Evolutionary conservation across 2,888 invertebrate genomes (phyloP), one percentile per base, ranked within the genome.

Genomic region (Polyommatus iphigenia): DNA sequence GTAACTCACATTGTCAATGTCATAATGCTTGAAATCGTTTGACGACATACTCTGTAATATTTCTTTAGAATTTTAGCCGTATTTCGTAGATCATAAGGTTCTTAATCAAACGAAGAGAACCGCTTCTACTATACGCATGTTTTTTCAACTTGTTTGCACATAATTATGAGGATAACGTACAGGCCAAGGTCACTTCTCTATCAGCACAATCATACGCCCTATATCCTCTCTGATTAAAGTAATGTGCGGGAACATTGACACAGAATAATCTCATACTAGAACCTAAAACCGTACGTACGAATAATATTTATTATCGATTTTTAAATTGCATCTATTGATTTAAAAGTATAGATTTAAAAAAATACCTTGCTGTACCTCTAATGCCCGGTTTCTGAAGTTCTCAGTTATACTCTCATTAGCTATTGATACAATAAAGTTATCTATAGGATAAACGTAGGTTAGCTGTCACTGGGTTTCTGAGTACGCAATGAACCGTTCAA

Each of bases 71-170:
- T 24, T 62, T 20, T 13, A 62, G 62, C 24, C 20, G 10, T 24
- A 62, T 24, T 62, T 13, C 24, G 24, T 20, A 62, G 62, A 10
- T 1, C 3, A 62, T 24, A 62, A 10, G 24, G 62, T 62, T 62
- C 24, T 7, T 24, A 24, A 62, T 24, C 10, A 62, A 62, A 62
- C 24, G 62, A 13, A 62, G 13, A 62, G 13, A 20, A 24, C 62
- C 24, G 24, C 10, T 24, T n/a, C 57, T 57, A n/a, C 2, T 7
- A 57, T 54, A 62, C 62, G 24, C 24, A 62, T 62, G 62, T 24
- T 62, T 62, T 62, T 62, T 62, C 62, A 62, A 62, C 62, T 62
- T 62, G 62, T 62, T 62, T 62, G 24, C 62, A 24, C 62, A 62
- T 13, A 62, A 62, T 62, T 62, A 62, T 62, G 62, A 20, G 62